These are phyloP conservation scores for Cyclina sinensis DNA, from an alignment of 1,140 invertebrate species.

Conservation along the genomic window DNA sequence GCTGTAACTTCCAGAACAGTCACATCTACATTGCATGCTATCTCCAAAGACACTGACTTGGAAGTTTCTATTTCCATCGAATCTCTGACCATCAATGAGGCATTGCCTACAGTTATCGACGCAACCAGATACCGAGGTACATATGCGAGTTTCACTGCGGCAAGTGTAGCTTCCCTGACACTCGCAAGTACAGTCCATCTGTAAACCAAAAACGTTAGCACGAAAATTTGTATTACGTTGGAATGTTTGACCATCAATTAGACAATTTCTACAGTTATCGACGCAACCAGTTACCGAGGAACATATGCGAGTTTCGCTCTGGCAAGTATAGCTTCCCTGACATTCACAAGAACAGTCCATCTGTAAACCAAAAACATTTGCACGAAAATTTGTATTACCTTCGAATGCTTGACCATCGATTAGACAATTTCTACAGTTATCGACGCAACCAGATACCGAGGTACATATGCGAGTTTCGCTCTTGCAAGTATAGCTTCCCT, in stretches of 20 bases:
- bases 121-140: slow-evolving; percentile 39
- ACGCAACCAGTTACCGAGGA: slow-evolving; percentile 33
- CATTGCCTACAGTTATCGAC: slow-evolving; percentile 48
- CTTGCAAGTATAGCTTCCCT: slow-evolving; percentile 34
- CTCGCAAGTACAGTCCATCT: slow-evolving; percentile 26
- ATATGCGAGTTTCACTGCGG: slow-evolving; percentile 10
- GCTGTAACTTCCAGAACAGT: slow-evolving; percentile 50
- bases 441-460: slow-evolving; percentile 38
- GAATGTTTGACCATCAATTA: slow-evolving; percentile 44
- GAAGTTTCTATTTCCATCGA: neutral
- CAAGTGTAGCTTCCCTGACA: slow-evolving; percentile 49
- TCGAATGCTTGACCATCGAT: slow-evolving; percentile 26
- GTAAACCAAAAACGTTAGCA: neutral
- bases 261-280: slow-evolving; percentile 31
- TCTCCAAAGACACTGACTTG: neutral
- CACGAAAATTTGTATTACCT: slow-evolving; percentile 13
- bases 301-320: neutral
- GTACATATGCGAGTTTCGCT: slow-evolving; percentile 45
- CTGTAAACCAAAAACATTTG: neutral
- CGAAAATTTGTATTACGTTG: neutral
- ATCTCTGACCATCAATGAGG: slow-evolving; percentile 23
- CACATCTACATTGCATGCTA: slow-evolving; percentile 54
- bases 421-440: slow-evolving; percentile 17
- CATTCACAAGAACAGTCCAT: slow-evolving; percentile 55
- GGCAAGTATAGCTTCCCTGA: slow-evolving; percentile 31